Conservation (phyloP, 1,140 invertebrate species). For the Heliconius hermathena region DNA sequence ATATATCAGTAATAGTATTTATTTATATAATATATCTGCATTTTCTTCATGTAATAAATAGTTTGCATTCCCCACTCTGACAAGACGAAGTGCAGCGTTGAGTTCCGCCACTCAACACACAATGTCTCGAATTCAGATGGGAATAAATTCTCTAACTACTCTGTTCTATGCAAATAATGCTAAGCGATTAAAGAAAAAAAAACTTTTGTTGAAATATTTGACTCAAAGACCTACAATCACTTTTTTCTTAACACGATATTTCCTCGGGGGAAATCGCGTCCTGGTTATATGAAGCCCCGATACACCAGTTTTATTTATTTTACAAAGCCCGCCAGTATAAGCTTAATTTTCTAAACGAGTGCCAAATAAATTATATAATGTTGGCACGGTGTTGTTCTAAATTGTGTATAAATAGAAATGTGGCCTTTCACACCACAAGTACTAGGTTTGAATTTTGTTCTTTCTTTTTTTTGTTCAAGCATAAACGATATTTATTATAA, state of each 20-base stretch:
- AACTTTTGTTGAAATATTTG: background rate
- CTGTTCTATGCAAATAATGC: too few relatives aligned
- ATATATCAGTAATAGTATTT: too few relatives aligned
- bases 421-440: background rate
- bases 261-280: constrained; percentile 26
- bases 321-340: background rate
- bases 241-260: constrained; percentile 8
- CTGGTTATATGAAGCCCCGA: constrained; percentile 20
- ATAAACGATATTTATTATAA: too few relatives aligned
- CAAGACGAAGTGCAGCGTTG: too few relatives aligned
- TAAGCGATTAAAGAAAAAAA: background rate
- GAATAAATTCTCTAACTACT: too few relatives aligned
- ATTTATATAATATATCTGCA: too few relatives aligned
- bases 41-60: too few relatives aligned
- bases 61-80: too few relatives aligned
- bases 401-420: background rate
- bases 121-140: too few relatives aligned
- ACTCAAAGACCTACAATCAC: background rate
- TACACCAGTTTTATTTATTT: constrained; percentile 17
- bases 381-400: background rate
- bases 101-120: too few relatives aligned
- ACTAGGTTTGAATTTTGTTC: too few relatives aligned
- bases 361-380: constrained; percentile 14
- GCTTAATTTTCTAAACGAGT: constrained; percentile 14
- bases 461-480: too few relatives aligned